Evolutionary conservation across 2,113 vertebrate genomes (phyloP), one percentile per base, ranked within the genome.

Genomic region (Ploceus nigricollis): DNA sequence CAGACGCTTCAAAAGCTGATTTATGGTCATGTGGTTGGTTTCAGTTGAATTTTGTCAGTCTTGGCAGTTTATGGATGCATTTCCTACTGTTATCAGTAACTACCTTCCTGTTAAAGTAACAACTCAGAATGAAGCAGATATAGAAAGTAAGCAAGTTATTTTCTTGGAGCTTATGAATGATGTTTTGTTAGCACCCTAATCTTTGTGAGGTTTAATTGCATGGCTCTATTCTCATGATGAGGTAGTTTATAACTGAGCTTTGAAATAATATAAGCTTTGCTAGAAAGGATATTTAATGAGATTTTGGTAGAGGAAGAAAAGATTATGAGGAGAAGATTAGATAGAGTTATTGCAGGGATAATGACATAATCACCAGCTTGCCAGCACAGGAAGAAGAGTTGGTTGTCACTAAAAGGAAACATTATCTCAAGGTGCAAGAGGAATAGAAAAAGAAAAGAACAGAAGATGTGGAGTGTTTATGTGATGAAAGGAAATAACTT

Each of bases 181-280:
- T 87, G 47, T 92, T 89, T 90, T 84, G 48, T 89, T 89, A 82
- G n/a, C 48, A 72, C 45, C 15, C 47, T 94, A 45, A 89, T 97
- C 87, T 87, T 76, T 48, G 72, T 86, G 47, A 86, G 31, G 15
- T 90, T 96, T 96, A 94, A 88, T 96, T 93, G 72, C 60, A 83
- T 66, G 35, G 40, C 53, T 91, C 44, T 88, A 68, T 8, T 79
- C 40, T 88, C 65, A 27, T 90, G 66, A 69, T 78, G 60, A 93
- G 51, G 63, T 63, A 40, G 76, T 93, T 95, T 64, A 68, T 89
- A 92, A 66, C 51, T 53, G 82, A 92, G 68, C 56, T 94, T 81
- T 81, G 72, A 87, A 92, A 86, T 89, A 90, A 81, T 83, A 54
- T 3, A 53, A 92, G 90, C 76, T 92, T 86, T 83, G 40, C 88